phyloP scores from a whole-genome alignment of 2,113 vertebrate species.

The Harpagus bidentatus region DNA sequence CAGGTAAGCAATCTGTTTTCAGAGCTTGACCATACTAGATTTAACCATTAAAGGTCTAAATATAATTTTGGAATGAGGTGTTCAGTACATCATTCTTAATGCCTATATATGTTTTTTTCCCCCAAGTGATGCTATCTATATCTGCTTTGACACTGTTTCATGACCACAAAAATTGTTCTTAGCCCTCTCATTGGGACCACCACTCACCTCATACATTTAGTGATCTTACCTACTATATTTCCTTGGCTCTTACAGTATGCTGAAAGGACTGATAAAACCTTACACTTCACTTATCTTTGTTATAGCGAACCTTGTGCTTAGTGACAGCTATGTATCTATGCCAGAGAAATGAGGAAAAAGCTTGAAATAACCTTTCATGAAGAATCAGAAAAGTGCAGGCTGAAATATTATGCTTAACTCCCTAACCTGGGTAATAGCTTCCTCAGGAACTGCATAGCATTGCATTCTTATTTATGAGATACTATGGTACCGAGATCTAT shows the following conservation, averaged over 20 bases:
- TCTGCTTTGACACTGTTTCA: neutral
- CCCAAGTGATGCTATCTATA: neutral
- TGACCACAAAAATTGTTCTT: neutral
- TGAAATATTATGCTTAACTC: neutral
- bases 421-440: neutral
- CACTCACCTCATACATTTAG: neutral
- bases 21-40: neutral
- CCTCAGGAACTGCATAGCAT: neutral
- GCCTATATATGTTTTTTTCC: neutral
- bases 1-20: slow-evolving; percentile 31
- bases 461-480: neutral
- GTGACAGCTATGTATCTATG: neutral
- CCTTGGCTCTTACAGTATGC: neutral
- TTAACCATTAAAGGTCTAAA: neutral
- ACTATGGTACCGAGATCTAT: neutral
- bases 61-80: neutral
- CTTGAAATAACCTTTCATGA: neutral
- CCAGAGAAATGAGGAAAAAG: neutral
- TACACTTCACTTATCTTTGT: neutral
- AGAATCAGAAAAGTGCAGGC: neutral
- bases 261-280: neutral
- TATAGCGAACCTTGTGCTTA: neutral
- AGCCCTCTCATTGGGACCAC: neutral
- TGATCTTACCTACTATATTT: neutral
- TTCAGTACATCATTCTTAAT: neutral